These are phyloP conservation scores for Rhinella marina DNA, from an alignment of 2,797 vertebrate genomes.

Conservation along the genomic window DNA sequence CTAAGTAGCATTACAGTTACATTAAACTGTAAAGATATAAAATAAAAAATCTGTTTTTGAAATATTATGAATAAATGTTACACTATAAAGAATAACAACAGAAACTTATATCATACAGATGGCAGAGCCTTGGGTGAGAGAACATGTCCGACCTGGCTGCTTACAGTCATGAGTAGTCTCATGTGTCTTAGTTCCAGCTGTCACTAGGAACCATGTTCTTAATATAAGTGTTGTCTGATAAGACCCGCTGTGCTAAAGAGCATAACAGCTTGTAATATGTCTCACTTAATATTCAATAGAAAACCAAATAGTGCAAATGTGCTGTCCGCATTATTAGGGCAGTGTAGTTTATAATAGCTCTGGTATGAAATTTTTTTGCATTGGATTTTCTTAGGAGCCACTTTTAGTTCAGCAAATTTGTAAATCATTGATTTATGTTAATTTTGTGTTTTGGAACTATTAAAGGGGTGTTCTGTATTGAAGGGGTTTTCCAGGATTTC, in stretches of 20 bases:
- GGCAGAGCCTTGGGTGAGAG: constrained; percentile 46
- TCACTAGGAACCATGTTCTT: constrained; percentile 48
- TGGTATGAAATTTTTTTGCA: background rate
- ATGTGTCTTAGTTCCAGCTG: constrained; percentile 50
- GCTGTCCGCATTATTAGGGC: background rate
- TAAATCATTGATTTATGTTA: background rate
- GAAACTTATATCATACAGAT: constrained; percentile 27
- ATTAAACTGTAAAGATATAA: too few species aligned
- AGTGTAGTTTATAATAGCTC: background rate
- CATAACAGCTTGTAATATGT: constrained; percentile 50
- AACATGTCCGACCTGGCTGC: constrained; percentile 39
- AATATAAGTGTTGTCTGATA: constrained; percentile 37
- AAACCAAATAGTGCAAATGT: constrained; percentile 42
- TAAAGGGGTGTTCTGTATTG: too few species aligned
- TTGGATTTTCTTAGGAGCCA: background rate
- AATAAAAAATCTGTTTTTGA: too few species aligned
- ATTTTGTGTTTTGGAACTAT: background rate
- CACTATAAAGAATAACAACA: constrained; percentile 9
- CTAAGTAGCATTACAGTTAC: too few species aligned
- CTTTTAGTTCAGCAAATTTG: background rate
- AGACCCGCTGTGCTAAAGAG: constrained; percentile 38
- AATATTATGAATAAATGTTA: background rate
- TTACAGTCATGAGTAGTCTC: constrained; percentile 41
- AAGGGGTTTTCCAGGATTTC: too few species aligned
- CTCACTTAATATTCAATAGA: constrained; percentile 48